Evolutionary conservation across 1,140 invertebrate species (phyloP), one percentile per base, ranked within the genome.

Genomic region (Dendroctonus ponderosae): DNA sequence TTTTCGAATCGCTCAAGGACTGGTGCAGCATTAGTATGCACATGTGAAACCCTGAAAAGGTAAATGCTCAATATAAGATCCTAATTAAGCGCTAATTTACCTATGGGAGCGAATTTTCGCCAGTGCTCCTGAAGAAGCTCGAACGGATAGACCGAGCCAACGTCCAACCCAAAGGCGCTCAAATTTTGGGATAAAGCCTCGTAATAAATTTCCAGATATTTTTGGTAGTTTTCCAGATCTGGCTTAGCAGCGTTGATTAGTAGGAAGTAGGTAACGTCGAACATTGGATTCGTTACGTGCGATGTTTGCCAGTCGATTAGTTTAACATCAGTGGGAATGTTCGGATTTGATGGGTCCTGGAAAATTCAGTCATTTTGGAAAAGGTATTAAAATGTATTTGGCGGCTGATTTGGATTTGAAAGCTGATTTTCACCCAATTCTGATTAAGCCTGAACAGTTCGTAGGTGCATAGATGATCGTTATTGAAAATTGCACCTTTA

Each of bases 301-400:
- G 40, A 0, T 6, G 39, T 50, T 59, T 66, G 64, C 54, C 64
- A 66, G 26, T 66, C 64, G 3, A 66, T 66, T 7, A 66, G 5
- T n/a, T 26, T 49, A 5, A 66, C 9, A n/a, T 66, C 41, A 6
- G 49, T 41, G 0, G 64, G 64, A 15, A 42, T 49, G 11, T 7
- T 54, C 7, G 42, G 46, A 42, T 11, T 61, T 26, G 7, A 9
- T 26, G 26, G 1, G 26, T 26, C 26, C 26, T 26, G 26, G 26
- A 26, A 26, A 26, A 26, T 26, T 52, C 26, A 26, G 58, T 66
- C 42, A 41, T 66, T 56, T 56, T 66, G 14, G 51, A 66, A 65
- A 39, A 12, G 51, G 9, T 9, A 59, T 8, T 7, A 6, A 44
- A 59, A 42, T 48, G 48, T 11, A 50, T n/a, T n/a, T n/a, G n/a